A percentile compares a stretch with the other conserved stretches of the same genome.
These are phyloP conservation scores for Salvelinus alpinus DNA, from an alignment of 2,113 vertebrate genomes.

Conservation along the genomic window DNA sequence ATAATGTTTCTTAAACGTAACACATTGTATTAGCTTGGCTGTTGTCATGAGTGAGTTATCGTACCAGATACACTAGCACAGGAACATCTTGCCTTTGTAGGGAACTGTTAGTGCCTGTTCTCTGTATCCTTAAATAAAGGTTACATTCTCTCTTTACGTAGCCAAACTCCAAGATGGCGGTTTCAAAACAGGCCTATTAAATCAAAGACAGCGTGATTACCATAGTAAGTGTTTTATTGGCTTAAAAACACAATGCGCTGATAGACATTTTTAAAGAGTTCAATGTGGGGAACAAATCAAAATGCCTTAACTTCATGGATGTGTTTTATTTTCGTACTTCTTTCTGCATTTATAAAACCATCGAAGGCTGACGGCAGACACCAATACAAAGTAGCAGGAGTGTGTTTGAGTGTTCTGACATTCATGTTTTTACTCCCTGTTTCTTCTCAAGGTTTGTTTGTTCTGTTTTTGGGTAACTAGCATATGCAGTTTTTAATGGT, in stretches of 20 bases:
- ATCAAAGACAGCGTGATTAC: background rate
- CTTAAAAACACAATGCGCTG: background rate
- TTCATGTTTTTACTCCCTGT: conserved; percentile 45
- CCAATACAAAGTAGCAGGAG: conserved; percentile 23
- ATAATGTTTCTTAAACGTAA: background rate
- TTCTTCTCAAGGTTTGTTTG: conserved; percentile 57
- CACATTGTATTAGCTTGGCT: background rate
- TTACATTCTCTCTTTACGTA: background rate
- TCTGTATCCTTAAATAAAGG: no score
- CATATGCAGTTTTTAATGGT: conserved; percentile 77
- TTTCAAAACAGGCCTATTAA: background rate
- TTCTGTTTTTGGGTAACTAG: conserved; percentile 67
- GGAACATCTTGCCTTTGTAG: background rate
- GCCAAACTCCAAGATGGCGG: background rate
- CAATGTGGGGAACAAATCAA: conserved; percentile 32
- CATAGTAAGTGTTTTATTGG: background rate
- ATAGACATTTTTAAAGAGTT: conserved; percentile 42
- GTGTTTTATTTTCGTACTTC: conserved; percentile 19
- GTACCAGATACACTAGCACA: background rate
- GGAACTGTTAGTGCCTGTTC: background rate
- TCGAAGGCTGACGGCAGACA: conserved; percentile 7
- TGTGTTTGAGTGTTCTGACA: conserved; percentile 4
- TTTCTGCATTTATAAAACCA: conserved; percentile 17
- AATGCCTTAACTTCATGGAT: conserved; percentile 17
- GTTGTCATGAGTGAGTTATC: background rate